phyloP scores from a whole-genome alignment of 2,113 vertebrate genomes.

The Vombatus ursinus region DNA sequence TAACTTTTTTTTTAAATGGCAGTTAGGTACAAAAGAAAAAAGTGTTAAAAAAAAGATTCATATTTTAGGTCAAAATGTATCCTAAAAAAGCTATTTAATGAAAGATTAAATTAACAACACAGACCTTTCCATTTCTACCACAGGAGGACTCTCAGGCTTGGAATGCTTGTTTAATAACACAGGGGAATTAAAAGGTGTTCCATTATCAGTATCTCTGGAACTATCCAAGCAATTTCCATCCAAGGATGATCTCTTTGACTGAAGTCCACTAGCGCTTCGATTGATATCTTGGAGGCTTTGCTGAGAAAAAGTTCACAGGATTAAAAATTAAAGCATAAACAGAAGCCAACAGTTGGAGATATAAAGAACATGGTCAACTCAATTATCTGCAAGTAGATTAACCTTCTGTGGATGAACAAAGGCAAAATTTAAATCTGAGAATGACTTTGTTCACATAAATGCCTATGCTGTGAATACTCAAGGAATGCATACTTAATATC shows the following conservation, averaged over 20 bases:
- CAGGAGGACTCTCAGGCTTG: constrained; percentile 79
- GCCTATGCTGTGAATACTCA: neutral
- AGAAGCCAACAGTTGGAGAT: constrained; percentile 16
- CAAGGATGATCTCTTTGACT: constrained; percentile 88
- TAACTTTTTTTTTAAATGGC: neutral
- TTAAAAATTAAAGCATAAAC: constrained; percentile 37
- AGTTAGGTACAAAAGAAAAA: constrained; percentile 11
- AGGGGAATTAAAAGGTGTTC: constrained; percentile 87
- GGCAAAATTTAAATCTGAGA: neutral
- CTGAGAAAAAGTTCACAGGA: constrained; percentile 73
- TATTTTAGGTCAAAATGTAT: neutral
- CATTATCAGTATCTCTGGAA: constrained; percentile 89
- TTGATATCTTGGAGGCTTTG: constrained; percentile 90
- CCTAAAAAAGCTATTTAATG: constrained; percentile 3
- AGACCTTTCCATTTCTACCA: constrained; percentile 86
- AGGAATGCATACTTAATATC: constrained; percentile 27
- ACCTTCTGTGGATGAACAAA: constrained; percentile 22
- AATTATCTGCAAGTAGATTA: constrained; percentile 30
- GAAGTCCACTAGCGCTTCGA: constrained; percentile 86
- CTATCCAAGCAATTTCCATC: constrained; percentile 88
- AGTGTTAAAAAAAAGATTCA: constrained; percentile 31
- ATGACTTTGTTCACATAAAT: neutral
- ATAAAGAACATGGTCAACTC: constrained; percentile 41
- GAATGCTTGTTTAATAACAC: constrained; percentile 78
- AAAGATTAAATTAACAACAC: constrained; percentile 33